Conservation (phyloP, 2,113 vertebrate species). For the Xiphophorus hellerii region DNA sequence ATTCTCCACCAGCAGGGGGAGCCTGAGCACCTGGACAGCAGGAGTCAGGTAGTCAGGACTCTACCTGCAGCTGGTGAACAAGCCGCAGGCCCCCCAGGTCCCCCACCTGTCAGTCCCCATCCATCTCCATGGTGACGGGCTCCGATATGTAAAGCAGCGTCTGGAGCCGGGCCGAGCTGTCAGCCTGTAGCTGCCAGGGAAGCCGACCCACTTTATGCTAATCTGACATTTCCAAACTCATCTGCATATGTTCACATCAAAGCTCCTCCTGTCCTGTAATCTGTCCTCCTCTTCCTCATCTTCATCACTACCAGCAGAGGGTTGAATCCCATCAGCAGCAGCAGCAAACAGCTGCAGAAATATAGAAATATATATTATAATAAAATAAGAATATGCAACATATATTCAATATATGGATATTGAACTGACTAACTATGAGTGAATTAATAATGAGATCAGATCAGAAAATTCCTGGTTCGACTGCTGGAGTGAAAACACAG, state of each 20-base stretch:
- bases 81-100: conserved; percentile 50
- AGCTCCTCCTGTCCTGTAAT: conserved; percentile 64
- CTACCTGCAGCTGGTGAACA: too few relatives aligned
- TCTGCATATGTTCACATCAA: conserved; percentile 93
- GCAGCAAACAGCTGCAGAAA: too few relatives aligned
- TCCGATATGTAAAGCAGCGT: conserved; percentile 87
- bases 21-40: not conserved
- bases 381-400: too few relatives aligned
- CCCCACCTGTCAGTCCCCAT: conserved; percentile 90
- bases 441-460: too few relatives aligned
- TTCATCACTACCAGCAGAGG: too few relatives aligned
- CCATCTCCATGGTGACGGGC: conserved; percentile 87
- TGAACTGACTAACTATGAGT: too few relatives aligned
- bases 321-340: too few relatives aligned
- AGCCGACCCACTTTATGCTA: conserved; percentile 93
- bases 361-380: too few relatives aligned
- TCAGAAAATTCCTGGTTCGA: too few relatives aligned
- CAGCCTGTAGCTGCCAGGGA: conserved; percentile 89
- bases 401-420: too few relatives aligned
- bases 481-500: too few relatives aligned
- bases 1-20: conserved; percentile 50
- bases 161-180: conserved; percentile 89
- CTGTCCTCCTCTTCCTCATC: not conserved
- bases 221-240: conserved; percentile 96
- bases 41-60: too few relatives aligned